phyloP scores from a whole-genome alignment of 2,888 invertebrate species.

The Cheilosia urbana region DNA sequence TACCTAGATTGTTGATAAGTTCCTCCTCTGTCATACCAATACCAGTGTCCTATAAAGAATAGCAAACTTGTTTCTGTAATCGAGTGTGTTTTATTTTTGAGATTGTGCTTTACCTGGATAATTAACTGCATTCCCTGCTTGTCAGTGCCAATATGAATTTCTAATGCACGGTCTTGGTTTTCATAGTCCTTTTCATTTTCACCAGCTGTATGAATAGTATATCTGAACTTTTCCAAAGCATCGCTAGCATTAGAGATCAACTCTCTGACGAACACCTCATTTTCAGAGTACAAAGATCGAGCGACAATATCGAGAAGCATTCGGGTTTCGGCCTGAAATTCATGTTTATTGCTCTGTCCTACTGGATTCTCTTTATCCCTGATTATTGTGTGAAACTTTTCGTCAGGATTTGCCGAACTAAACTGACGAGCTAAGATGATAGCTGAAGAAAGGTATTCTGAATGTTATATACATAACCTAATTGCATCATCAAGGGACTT shows the following conservation, averaged over 20 bases:
- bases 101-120: slow-evolving; percentile 87
- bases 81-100: background rate
- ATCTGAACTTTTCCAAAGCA: slow-evolving; percentile 97
- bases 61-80: slow-evolving; percentile 49
- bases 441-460: slow-evolving; percentile 31
- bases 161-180: slow-evolving; percentile 88
- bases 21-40: slow-evolving; percentile 98
- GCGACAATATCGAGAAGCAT: slow-evolving; percentile 99
- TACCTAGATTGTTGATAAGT: slow-evolving; percentile 94
- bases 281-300: slow-evolving; percentile 97
- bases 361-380: slow-evolving; percentile 78
- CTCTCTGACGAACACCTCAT: slow-evolving; percentile 98
- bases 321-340: slow-evolving; percentile 98
- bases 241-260: slow-evolving; percentile 98
- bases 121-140: slow-evolving; percentile 93
- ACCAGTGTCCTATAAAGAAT: slow-evolving; percentile 90
- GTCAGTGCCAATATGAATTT: slow-evolving; percentile 95
- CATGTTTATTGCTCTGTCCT: slow-evolving; percentile 87
- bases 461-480: slow-evolving; percentile 1
- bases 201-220: slow-evolving; percentile 86
- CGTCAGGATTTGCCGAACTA: slow-evolving; percentile 69
- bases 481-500: slow-evolving; percentile 12
- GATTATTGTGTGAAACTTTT: slow-evolving; percentile 77
- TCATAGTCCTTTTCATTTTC: slow-evolving; percentile 85
- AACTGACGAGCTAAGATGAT: slow-evolving; percentile 62